Evolutionary conservation across 2,888 invertebrate genomes (phyloP).

Genomic region (Apodemia duryi): DNA sequence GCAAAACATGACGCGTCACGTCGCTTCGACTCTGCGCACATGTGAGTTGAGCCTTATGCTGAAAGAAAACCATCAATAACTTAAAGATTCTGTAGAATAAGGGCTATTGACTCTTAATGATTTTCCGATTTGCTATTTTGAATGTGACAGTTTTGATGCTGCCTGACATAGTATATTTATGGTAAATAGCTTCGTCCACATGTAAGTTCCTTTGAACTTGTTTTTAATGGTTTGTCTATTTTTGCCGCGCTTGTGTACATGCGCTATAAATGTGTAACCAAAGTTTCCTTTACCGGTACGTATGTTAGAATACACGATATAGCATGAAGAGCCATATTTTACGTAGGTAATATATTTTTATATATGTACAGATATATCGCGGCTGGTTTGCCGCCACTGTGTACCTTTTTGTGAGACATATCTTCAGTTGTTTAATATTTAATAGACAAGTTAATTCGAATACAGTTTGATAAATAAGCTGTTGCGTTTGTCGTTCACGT

Average conservation of each 20-base stretch:
- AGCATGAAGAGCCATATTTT: conserved; percentile 56
- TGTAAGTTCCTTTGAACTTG: too few species aligned
- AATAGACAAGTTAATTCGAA: conserved; percentile 26
- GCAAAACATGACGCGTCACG: too few species aligned
- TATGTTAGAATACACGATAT: conserved; percentile 38
- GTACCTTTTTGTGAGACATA: conserved; percentile 42
- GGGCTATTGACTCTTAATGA: too few species aligned
- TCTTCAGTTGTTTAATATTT: conserved; percentile 32
- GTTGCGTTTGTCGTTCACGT: too few species aligned
- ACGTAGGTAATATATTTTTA: conserved; percentile 66
- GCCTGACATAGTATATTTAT: too few species aligned
- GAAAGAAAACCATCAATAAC: too few species aligned
- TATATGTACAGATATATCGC: conserved; percentile 59
- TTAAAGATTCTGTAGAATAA: too few species aligned
- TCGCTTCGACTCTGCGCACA: too few species aligned
- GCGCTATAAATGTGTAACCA: conserved; percentile 32
- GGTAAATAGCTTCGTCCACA: conserved; percentile 1
- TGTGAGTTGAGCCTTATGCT: too few species aligned
- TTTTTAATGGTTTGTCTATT: conserved; percentile 17
- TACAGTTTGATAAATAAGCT: conserved; percentile 21
- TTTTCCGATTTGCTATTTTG: too few species aligned
- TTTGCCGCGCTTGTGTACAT: conserved; percentile 1
- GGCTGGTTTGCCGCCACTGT: conserved; percentile 40
- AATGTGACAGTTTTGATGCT: too few species aligned
- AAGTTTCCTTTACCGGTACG: conserved; percentile 42